phyloP scores from a whole-genome alignment of 2,113 vertebrate genomes.

The Pongo pygmaeus region DNA sequence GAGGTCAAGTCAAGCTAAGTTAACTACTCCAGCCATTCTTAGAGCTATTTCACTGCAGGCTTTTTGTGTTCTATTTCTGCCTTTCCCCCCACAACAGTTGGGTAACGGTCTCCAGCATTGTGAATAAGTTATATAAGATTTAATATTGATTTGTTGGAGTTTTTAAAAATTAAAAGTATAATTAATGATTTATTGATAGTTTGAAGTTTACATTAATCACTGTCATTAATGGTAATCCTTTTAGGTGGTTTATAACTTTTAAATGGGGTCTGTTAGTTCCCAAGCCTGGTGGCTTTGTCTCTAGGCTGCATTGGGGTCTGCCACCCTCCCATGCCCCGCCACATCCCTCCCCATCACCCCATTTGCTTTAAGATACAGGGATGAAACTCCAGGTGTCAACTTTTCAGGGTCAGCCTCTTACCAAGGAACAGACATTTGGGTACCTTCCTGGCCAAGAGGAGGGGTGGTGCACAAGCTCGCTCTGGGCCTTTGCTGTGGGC shows the following conservation, averaged over 20 bases:
- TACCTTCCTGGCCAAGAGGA: background rate
- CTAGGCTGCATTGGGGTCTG: background rate
- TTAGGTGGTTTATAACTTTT: background rate
- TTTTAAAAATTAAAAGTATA: background rate
- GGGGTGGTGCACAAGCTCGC: background rate
- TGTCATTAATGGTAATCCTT: background rate
- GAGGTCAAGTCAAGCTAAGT: background rate
- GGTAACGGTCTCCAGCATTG: background rate
- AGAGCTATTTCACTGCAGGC: background rate
- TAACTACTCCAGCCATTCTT: background rate
- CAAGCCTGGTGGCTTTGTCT: background rate
- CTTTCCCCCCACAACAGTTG: background rate
- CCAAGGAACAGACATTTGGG: background rate
- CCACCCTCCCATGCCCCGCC: background rate
- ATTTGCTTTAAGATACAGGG: background rate
- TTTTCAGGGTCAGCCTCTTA: background rate
- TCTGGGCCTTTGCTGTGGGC: background rate
- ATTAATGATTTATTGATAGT: background rate
- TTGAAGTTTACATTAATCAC: background rate
- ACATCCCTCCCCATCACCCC: too few relatives aligned
- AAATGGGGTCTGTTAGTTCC: background rate
- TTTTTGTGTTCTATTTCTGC: background rate
- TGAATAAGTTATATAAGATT: background rate
- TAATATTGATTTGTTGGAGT: background rate
- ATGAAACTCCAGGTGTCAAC: background rate